Base-by-base conservation (phyloP, 2,113 vertebrate species). In the Actenoides lindsayi region DNA sequence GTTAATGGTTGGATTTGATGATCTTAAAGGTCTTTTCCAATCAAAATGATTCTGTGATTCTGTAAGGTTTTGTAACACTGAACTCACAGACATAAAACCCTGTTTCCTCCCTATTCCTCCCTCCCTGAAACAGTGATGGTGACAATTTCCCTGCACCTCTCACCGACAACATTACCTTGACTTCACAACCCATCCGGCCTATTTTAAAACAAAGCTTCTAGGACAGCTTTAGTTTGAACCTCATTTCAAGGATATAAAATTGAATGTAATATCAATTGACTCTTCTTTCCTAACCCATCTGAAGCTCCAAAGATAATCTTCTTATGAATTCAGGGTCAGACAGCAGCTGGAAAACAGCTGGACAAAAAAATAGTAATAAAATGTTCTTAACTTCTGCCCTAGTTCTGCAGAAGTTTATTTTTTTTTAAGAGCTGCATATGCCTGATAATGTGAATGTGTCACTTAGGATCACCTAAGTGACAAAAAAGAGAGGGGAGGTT, bases 251-350 rank as follows among this genome's bases (percentile, higher is more conserved):
- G 39, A 57, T 84, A 74, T 73, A 69, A 84, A 80, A 44, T 28
- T 51, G 56, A 60, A 60, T 11, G 25, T 31, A 68, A 63, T 93
- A 87, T 69, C 75, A 59, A 50, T 13, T 92, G 24, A 10, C 18
- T 37, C 51, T 83, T 86, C 51, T 81, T 94, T 44, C 71, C 42
- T 87, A 87, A 69, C 44, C 19, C 31, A 9, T 85, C 81, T 50
- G 53, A 48, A 57, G 64, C 44, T 76, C 62, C 28, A 60, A 56
- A 87, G 31, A 76, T 93, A 96, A 96, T 95, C 78, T 93, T 91
- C 83, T 94, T 87, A 96, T 25, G 65, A 91, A 82, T 33, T 81
- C 56, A 44, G 83, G 75, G 39, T 97, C 88, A 83, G 93, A 68
- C 4, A 4, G 41, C 65, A 70, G 65, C 64, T 80, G 73, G 82